phyloP scores from a whole-genome alignment of 2,113 vertebrate genomes.

The Rhadina sibilatrix region DNA sequence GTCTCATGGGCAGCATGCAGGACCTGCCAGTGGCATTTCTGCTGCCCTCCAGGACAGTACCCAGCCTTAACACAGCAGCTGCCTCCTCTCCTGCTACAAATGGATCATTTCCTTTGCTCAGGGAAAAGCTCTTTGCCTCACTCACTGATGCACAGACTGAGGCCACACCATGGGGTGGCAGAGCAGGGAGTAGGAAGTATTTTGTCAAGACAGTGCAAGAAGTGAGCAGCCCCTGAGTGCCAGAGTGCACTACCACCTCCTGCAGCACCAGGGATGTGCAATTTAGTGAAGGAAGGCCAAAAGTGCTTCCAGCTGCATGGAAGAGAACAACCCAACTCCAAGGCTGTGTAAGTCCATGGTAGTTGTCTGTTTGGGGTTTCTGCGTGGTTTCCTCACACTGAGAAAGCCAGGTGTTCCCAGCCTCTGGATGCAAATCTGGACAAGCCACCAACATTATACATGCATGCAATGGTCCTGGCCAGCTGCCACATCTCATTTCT shows the following conservation, averaged over 20 bases:
- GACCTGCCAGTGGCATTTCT: neutral
- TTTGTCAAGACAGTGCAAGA: neutral
- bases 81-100: neutral
- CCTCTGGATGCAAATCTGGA: neutral
- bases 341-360: neutral
- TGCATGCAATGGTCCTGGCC: neutral
- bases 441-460: neutral
- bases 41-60: neutral
- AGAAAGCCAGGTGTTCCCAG: neutral
- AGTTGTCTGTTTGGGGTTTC: neutral
- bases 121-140: neutral
- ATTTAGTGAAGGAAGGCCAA: neutral
- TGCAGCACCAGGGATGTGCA: fast-evolving
- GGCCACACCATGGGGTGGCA: neutral
- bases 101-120: neutral
- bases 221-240: neutral
- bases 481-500: neutral
- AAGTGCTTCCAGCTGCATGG: neutral
- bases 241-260: neutral
- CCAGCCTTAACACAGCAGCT: neutral
- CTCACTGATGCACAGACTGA: neutral
- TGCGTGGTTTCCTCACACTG: neutral
- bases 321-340: neutral
- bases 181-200: neutral
- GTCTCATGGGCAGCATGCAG: neutral